Evolutionary conservation across 2,113 vertebrate genomes (phyloP).

Genomic region (Scophthalmus maximus): DNA sequence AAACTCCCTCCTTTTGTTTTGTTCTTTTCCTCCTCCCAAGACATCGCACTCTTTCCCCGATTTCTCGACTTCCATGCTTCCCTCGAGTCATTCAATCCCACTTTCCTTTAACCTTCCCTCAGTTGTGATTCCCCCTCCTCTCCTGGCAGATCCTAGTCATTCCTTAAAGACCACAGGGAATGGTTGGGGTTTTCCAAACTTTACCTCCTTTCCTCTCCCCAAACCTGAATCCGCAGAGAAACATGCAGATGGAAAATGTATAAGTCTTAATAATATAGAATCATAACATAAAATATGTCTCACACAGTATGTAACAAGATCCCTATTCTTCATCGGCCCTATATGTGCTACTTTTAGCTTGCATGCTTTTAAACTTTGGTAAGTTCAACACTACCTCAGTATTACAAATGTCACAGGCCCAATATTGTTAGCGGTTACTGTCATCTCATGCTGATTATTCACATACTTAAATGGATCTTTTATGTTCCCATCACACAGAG

Average conservation of each 20-base stretch:
- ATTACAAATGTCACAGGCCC: neutral
- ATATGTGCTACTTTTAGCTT: neutral
- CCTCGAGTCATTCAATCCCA: constrained; percentile 5
- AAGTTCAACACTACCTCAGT: neutral
- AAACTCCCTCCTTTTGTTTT: constrained; percentile 29
- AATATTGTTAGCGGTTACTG: neutral
- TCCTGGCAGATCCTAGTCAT: constrained; percentile 71
- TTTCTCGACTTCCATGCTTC: constrained; percentile 5
- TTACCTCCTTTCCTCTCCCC: constrained; percentile 37
- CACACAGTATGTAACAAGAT: neutral
- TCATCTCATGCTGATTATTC: constrained; percentile 7
- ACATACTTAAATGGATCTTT: constrained; percentile 10
- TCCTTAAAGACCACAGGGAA: constrained; percentile 69
- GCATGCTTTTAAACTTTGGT: constrained; percentile 2
- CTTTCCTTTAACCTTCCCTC: constrained; percentile 25
- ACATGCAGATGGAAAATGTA: constrained; percentile 37
- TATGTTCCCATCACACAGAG: neutral
- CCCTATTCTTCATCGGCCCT: neutral
- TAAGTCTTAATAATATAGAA: constrained; percentile 21
- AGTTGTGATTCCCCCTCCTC: constrained; percentile 52
- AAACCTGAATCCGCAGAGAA: constrained; percentile 8
- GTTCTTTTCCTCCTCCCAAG: constrained; percentile 2
- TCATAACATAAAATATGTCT: neutral
- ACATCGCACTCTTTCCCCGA: constrained; percentile 5
- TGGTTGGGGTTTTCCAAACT: constrained; percentile 69